Conservation (phyloP, 2,888 invertebrate species). For the Cantharis rufa region DNA sequence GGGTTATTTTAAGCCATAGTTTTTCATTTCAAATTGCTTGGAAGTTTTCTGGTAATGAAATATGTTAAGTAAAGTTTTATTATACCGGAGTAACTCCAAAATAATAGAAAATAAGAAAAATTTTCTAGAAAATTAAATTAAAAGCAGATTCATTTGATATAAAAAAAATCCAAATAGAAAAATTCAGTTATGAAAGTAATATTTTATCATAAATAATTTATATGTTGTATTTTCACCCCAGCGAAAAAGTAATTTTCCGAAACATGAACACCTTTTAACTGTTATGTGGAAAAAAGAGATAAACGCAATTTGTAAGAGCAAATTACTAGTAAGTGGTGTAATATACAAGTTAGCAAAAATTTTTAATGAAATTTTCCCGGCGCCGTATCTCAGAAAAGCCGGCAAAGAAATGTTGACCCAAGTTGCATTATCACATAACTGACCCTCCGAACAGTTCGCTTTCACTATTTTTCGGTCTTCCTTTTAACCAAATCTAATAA, state of each 20-base stretch:
- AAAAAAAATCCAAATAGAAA: background rate
- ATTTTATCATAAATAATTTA: background rate
- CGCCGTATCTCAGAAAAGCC: background rate
- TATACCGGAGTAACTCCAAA: background rate
- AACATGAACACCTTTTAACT: slow-evolving; percentile 2
- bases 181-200: background rate
- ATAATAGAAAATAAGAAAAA: background rate
- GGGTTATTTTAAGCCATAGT: background rate
- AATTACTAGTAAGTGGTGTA: slow-evolving; percentile 9
- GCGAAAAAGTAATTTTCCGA: background rate
- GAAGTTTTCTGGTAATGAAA: background rate
- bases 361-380: slow-evolving; percentile 8
- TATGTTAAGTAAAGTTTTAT: background rate
- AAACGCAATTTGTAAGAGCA: slow-evolving; percentile 6
- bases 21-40: background rate
- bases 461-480: background rate
- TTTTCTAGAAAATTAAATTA: background rate
- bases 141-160: background rate
- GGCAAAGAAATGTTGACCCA: background rate
- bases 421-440: background rate
- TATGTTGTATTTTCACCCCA: background rate
- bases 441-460: background rate
- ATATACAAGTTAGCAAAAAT: slow-evolving; percentile 11
- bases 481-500: background rate
- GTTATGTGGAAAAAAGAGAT: background rate